These are phyloP conservation scores for Himalopsyche kuldschensis DNA, from an alignment of 2,888 invertebrate genomes.

Conservation along the genomic window DNA sequence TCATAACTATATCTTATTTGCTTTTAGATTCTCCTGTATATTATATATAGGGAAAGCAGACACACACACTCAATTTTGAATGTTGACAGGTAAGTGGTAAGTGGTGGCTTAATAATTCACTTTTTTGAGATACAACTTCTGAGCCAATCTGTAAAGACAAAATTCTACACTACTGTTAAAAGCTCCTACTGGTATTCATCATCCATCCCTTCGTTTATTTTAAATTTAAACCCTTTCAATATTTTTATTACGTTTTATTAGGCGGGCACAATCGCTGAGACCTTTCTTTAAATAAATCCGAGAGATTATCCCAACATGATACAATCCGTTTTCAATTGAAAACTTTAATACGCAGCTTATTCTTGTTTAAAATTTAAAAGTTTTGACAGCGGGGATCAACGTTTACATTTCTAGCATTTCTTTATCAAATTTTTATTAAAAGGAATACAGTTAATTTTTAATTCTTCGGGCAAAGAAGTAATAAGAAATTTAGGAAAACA, in stretches of 20 bases:
- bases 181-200: neutral
- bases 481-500: no score
- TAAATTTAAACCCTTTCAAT: conserved; percentile 23
- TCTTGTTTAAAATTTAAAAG: conserved; percentile 8
- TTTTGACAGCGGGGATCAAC: neutral
- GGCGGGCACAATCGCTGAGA: neutral
- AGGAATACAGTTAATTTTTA: no score
- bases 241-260: conserved; percentile 13
- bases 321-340: neutral
- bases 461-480: no score
- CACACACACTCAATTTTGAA: no score
- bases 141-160: neutral
- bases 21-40: no score
- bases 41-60: no score
- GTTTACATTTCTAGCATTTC: neutral
- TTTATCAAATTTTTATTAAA: no score
- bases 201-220: conserved; percentile 10
- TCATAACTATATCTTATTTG: no score
- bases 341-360: neutral
- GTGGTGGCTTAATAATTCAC: no score
- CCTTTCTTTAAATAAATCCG: neutral
- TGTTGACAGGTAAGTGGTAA: no score
- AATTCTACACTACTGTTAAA: neutral
- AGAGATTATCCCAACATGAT: conserved; percentile 21
- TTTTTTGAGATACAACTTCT: neutral